Evolutionary conservation across 2,888 invertebrate genomes (phyloP).

Genomic region (Zonitis immaculata): DNA sequence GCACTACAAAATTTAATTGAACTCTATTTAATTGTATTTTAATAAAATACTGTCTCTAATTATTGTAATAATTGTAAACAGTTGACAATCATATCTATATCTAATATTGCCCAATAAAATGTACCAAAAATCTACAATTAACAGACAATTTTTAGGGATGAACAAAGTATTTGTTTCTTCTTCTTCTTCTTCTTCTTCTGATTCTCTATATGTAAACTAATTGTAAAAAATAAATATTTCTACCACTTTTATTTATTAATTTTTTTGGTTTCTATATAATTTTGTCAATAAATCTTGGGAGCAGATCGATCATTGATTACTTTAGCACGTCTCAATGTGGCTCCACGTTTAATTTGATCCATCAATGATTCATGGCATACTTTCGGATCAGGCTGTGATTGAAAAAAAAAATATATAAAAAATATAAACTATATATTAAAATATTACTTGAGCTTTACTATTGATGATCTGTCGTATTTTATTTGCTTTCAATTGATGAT

Average conservation of each 20-base stretch:
- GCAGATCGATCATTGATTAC: constrained; percentile 80
- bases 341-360: constrained; percentile 89
- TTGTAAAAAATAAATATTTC: neutral
- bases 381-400: constrained; percentile 67
- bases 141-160: too few relatives aligned
- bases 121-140: neutral
- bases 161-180: too few relatives aligned
- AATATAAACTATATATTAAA: neutral
- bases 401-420: constrained; percentile 12
- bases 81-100: constrained; percentile 3
- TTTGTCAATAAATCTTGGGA: constrained; percentile 82
- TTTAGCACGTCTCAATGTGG: constrained; percentile 72
- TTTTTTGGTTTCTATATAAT: too few relatives aligned
- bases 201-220: neutral
- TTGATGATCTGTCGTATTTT: constrained; percentile 70
- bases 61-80: neutral
- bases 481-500: constrained; percentile 56
- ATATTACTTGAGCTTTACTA: constrained; percentile 61
- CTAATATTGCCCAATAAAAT: constrained; percentile 4
- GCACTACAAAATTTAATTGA: constrained; percentile 28
- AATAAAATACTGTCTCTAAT: neutral
- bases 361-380: constrained; percentile 83
- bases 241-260: neutral
- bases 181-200: too few relatives aligned
- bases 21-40: constrained; percentile 17